Conservation (phyloP, 2,888 invertebrate genomes). For the Apomyelois bistriatella region DNA sequence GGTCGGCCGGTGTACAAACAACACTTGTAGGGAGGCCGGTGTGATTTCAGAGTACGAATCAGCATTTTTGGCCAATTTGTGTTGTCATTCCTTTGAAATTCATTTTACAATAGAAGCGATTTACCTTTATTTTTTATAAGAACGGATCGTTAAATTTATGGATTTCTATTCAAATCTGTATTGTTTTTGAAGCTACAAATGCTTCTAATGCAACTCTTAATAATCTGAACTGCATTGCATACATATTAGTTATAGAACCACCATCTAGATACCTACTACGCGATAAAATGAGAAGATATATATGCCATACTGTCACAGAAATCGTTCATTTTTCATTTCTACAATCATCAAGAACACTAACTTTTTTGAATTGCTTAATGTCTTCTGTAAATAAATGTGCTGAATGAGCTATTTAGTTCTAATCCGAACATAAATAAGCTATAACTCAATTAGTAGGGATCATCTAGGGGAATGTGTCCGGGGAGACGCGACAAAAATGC, state of each 20-base stretch:
- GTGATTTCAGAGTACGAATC: constrained; percentile 39
- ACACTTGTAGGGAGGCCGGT: constrained; percentile 43
- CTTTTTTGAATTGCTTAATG: too few relatives aligned
- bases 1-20: constrained; percentile 59
- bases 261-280: too few relatives aligned
- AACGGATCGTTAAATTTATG: background rate
- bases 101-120: background rate
- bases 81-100: constrained; percentile 4
- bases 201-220: too few relatives aligned
- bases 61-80: constrained; percentile 16
- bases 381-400: too few relatives aligned
- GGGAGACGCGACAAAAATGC: constrained; percentile 37
- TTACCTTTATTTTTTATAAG: too few relatives aligned
- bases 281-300: too few relatives aligned
- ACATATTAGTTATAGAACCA: too few relatives aligned
- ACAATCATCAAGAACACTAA: too few relatives aligned
- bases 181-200: too few relatives aligned
- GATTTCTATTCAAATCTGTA: background rate
- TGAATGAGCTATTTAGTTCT: constrained; percentile 18
- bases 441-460: constrained; percentile 74
- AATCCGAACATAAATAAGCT: constrained; percentile 61
- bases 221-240: too few relatives aligned
- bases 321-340: too few relatives aligned
- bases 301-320: too few relatives aligned
- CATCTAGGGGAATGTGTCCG: constrained; percentile 22